These are phyloP conservation scores for Tokudaia tokunoshimensis DNA, from an alignment of 2,797 vertebrate genomes.

Conservation along the genomic window DNA sequence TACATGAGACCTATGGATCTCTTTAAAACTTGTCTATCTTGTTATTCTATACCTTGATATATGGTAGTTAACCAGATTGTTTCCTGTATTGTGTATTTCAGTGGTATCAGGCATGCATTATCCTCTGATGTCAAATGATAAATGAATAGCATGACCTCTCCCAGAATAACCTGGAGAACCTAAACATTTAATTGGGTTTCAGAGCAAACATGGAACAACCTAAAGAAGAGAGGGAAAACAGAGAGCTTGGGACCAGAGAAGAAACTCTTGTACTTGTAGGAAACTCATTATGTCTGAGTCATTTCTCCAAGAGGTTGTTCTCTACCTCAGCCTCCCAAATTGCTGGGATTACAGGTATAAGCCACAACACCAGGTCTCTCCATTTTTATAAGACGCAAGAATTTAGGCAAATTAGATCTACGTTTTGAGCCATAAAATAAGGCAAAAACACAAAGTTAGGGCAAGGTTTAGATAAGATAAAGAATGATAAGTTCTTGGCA, in stretches of 20 bases:
- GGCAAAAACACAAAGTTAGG: too few species aligned
- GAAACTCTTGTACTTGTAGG: neutral
- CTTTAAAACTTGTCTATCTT: neutral
- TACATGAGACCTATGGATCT: neutral
- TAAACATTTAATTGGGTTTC: neutral
- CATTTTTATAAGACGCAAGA: neutral
- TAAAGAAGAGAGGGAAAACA: neutral
- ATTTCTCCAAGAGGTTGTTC: neutral
- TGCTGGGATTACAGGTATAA: neutral
- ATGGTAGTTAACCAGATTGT: neutral
- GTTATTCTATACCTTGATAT: neutral
- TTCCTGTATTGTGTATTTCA: neutral
- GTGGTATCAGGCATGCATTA: neutral
- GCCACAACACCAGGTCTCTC: neutral
- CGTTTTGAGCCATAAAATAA: neutral
- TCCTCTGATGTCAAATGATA: neutral
- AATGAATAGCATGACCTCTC: neutral
- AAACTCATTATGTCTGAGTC: neutral
- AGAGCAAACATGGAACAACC: neutral
- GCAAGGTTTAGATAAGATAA: too few species aligned
- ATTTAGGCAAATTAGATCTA: neutral
- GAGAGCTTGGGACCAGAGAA: neutral
- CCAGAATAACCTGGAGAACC: neutral
- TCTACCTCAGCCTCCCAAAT: neutral
- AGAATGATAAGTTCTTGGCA: fast-evolving